phyloP scores from a whole-genome alignment of 2,888 invertebrate species.

The Archips crataeganus region DNA sequence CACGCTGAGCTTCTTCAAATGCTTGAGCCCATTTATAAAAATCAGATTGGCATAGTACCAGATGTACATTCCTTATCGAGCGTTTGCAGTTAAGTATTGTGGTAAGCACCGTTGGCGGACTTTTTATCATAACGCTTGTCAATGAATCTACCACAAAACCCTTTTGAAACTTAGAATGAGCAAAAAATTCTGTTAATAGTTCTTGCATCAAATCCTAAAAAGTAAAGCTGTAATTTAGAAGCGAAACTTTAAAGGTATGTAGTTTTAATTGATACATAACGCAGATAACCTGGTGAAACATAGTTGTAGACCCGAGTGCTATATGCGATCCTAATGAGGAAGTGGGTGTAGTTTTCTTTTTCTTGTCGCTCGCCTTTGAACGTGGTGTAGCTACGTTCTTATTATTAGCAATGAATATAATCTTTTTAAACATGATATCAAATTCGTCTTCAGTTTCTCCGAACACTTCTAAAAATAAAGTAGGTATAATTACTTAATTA shows the following conservation, averaged over 20 bases:
- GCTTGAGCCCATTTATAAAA: conserved; percentile 70
- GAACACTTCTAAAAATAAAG: conserved; percentile 53
- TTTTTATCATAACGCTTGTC: conserved; percentile 68
- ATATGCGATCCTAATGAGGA: conserved; percentile 62
- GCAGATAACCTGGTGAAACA: conserved; percentile 64
- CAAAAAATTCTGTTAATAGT: conserved; percentile 68
- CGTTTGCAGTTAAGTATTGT: conserved; percentile 71
- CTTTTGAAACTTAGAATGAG: conserved; percentile 59
- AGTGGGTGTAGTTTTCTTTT: conserved; percentile 65
- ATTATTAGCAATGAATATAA: conserved; percentile 61
- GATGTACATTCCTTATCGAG: conserved; percentile 67
- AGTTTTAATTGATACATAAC: neutral
- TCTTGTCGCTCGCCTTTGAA: conserved; percentile 71
- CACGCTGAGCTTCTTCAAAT: conserved; percentile 68
- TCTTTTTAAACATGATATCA: conserved; percentile 66
- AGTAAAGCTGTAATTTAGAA: neutral
- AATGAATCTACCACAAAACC: conserved; percentile 76
- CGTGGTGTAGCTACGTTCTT: conserved; percentile 67
- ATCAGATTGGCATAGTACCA: conserved; percentile 74
- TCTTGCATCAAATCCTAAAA: conserved; percentile 70
- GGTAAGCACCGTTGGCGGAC: conserved; percentile 62
- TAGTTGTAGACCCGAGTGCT: conserved; percentile 67
- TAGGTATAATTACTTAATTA: neutral
- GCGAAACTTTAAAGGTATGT: neutral
- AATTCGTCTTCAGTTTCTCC: conserved; percentile 65